phyloP scores from a whole-genome alignment of 2,888 invertebrate genomes.

The Mythimna impura region DNA sequence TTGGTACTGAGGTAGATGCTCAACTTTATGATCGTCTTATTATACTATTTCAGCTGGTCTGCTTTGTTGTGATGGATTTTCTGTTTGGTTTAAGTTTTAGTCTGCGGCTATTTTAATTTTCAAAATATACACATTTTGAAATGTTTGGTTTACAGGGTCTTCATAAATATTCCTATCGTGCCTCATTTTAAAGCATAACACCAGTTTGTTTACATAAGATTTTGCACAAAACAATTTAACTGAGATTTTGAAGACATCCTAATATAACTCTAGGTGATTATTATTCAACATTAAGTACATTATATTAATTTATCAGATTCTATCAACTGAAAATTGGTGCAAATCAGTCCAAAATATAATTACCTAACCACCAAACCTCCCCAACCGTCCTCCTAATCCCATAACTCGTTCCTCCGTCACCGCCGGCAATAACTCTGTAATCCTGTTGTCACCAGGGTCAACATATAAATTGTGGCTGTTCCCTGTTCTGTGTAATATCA shows the following conservation, averaged over 20 bases:
- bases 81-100: conserved; percentile 1
- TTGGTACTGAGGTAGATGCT: conserved; percentile 24
- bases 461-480: conserved; percentile 58
- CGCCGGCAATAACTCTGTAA: conserved; percentile 55
- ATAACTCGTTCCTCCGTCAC: conserved; percentile 42
- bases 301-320: neutral
- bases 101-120: conserved; percentile 1
- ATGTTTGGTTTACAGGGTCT: neutral
- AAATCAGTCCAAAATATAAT: conserved; percentile 18
- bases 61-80: conserved; percentile 26
- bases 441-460: conserved; percentile 52
- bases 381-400: conserved; percentile 8
- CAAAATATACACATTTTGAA: neutral
- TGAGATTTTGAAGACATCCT: neutral
- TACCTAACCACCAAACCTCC: conserved; percentile 2
- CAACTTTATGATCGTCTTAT: conserved; percentile 60
- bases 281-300: no score
- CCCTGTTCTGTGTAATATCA: conserved; percentile 49
- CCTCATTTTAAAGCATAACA: neutral
- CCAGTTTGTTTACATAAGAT: neutral
- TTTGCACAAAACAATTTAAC: neutral
- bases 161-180: neutral
- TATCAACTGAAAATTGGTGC: neutral
- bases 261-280: no score
- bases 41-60: conserved; percentile 54